These are phyloP conservation scores for Anthopleura xanthogrammica DNA, from an alignment of 92 coral and sea anemone species.

Conservation along the genomic window DNA sequence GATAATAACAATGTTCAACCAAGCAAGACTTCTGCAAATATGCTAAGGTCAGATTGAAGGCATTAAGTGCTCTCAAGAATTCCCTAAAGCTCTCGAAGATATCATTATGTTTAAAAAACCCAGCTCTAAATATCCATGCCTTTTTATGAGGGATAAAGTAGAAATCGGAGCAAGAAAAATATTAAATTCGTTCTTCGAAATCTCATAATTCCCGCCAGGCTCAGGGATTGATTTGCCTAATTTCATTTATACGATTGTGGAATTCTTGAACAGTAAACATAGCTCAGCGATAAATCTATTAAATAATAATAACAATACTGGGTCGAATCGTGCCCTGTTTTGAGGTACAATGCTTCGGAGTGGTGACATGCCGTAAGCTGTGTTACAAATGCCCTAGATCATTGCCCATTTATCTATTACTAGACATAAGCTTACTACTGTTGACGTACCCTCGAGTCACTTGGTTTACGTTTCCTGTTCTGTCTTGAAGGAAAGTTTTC, in stretches of 20 bases:
- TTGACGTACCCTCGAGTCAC: slow-evolving; percentile 83
- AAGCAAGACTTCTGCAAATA: neutral
- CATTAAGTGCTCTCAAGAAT: neutral
- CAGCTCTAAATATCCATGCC: neutral
- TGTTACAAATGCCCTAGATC: neutral
- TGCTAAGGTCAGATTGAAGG: neutral
- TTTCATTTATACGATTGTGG: neutral
- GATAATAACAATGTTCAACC: neutral
- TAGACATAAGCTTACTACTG: slow-evolving; percentile 6
- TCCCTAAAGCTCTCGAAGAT: neutral
- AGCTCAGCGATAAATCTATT: neutral
- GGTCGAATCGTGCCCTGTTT: neutral
- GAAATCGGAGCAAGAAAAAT: neutral
- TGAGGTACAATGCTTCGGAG: neutral
- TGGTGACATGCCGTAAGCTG: neutral
- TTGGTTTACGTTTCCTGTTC: slow-evolving; percentile 84
- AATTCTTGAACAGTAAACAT: neutral
- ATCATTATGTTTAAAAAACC: neutral
- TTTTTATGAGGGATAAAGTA: neutral
- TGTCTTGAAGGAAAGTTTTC: slow-evolving; percentile 75
- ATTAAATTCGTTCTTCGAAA: neutral
- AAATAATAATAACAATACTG: neutral
- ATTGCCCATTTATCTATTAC: too few relatives aligned
- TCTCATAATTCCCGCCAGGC: neutral
- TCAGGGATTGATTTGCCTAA: neutral